A percentile compares a stretch with the other conserved stretches of the same genome.
phyloP scores from a whole-genome alignment of 2,888 invertebrate genomes.

The Thysanoteuthis rhombus region DNA sequence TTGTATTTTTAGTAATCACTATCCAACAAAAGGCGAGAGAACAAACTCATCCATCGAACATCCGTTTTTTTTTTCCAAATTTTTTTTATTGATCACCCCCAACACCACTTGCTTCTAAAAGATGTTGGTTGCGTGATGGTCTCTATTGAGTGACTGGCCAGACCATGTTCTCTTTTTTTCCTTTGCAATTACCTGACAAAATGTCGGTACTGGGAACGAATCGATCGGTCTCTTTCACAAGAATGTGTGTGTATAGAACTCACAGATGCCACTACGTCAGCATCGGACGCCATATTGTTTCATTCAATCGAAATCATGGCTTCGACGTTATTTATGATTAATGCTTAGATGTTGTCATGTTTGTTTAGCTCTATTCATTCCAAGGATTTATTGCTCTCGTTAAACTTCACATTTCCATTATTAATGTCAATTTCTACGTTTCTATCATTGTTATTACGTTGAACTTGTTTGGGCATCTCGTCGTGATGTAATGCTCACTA shows the following conservation, averaged over 20 bases:
- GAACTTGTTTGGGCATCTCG: neutral
- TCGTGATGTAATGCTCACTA: neutral
- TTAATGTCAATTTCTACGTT: neutral
- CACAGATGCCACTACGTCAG: neutral
- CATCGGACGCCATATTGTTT: neutral
- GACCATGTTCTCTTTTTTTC: neutral
- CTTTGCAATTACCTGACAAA: neutral
- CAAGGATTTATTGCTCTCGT: neutral
- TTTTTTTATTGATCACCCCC: too few relatives aligned
- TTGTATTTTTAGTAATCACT: too few relatives aligned
- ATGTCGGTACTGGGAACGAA: neutral
- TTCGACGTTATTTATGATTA: neutral
- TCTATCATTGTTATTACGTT: neutral
- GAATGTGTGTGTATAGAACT: neutral
- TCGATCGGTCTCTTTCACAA: neutral
- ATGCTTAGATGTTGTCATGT: neutral
- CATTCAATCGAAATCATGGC: neutral
- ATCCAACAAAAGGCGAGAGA: too few relatives aligned
- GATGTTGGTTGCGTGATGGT: too few relatives aligned
- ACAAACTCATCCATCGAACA: too few relatives aligned
- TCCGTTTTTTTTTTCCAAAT: too few relatives aligned
- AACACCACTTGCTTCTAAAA: too few relatives aligned
- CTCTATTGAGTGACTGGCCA: too few relatives aligned
- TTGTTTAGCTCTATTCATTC: neutral
- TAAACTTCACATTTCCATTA: neutral